Percentiles rank a stretch among this genome's conserved stretches.
Conservation (phyloP, 2,888 invertebrate genomes). For the Rutpela maculata region DNA sequence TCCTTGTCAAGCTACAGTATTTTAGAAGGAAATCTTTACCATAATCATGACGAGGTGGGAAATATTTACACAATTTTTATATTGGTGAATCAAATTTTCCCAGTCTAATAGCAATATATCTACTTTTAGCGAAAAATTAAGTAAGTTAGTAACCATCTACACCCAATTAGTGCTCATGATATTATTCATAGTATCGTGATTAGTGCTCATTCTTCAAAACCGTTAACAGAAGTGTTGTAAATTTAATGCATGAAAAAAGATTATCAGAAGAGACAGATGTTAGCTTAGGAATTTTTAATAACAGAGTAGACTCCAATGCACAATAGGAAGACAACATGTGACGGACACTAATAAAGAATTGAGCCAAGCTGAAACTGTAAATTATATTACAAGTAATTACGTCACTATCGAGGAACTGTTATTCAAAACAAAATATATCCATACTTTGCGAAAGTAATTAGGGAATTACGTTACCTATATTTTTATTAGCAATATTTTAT, state of each 20-base stretch:
- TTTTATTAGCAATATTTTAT: background rate
- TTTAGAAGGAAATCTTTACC: no score
- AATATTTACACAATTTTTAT: no score
- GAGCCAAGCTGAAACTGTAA: conserved; percentile 37
- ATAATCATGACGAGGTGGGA: no score
- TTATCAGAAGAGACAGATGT: conserved; percentile 21
- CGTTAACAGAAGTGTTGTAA: conserved; percentile 9
- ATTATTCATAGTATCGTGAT: no score
- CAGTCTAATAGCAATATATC: background rate
- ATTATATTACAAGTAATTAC: conserved; percentile 34
- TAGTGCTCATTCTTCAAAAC: conserved; percentile 7
- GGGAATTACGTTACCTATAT: conserved; percentile 6
- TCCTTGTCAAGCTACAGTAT: no score
- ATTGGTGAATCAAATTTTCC: no score
- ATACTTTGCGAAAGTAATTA: background rate
- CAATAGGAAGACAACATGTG: conserved; percentile 36
- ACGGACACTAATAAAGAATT: conserved; percentile 33
- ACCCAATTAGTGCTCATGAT: conserved; percentile 8
- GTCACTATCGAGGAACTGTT: conserved; percentile 20
- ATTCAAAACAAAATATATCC: background rate
- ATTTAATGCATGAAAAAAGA: conserved; percentile 2
- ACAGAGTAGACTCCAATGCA: conserved; percentile 13
- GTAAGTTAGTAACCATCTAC: background rate
- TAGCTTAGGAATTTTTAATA: conserved; percentile 12
- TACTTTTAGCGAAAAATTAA: background rate